Percentiles rank a stretch among this genome's conserved stretches.
Conservation (phyloP, 92 coral and sea anemone genomes). For the Porites lobata region DNA sequence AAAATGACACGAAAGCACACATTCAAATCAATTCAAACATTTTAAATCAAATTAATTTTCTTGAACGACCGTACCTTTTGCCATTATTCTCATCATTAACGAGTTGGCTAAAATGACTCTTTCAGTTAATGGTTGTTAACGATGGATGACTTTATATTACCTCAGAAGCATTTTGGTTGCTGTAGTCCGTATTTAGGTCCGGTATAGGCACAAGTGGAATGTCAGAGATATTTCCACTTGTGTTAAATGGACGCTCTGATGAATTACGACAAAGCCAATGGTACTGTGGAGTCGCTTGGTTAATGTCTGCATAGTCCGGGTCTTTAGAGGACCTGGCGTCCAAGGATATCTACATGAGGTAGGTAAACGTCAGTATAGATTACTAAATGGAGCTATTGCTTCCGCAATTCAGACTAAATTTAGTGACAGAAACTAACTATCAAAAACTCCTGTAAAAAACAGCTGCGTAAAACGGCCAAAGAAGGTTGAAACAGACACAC, state of each 20-base stretch:
- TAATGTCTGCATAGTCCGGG: constrained; percentile 60
- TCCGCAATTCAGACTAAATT: too few species aligned
- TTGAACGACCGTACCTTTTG: too few species aligned
- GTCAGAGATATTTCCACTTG: constrained; percentile 30
- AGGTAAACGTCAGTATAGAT: not conserved
- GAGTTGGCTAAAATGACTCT: too few species aligned
- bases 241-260: constrained; percentile 60
- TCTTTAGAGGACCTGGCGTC: constrained; percentile 68
- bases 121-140: too few species aligned
- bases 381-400: not conserved
- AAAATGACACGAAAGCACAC: too few species aligned
- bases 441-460: too few species aligned
- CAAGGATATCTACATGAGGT: constrained; percentile 61
- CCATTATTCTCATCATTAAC: too few species aligned
- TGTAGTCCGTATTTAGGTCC: not conserved
- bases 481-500: too few species aligned
- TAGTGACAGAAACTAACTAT: too few species aligned
- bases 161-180: constrained; percentile 4
- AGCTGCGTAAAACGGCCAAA: too few species aligned
- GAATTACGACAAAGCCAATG: constrained; percentile 79
- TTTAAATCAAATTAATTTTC: too few species aligned
- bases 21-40: too few species aligned
- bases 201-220: constrained; percentile 37
- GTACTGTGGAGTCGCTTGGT: constrained; percentile 62
- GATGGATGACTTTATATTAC: not conserved